A percentile compares a stretch with the other conserved stretches of the same genome.
These are phyloP conservation scores for Amiota communis DNA, from an alignment of 2,888 invertebrate species.

Conservation along the genomic window DNA sequence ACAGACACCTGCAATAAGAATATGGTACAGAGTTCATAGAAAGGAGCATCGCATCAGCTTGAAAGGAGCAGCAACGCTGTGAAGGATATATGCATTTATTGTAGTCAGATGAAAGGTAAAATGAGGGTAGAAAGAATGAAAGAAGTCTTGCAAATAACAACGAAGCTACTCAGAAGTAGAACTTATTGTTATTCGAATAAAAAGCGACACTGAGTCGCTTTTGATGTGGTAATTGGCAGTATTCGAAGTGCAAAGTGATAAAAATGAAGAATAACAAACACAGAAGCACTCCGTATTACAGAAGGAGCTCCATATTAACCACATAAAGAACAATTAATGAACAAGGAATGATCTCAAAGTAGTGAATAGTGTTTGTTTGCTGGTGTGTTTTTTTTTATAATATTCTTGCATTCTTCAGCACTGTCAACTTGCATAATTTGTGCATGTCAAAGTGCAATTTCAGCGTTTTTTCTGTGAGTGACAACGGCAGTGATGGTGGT, in stretches of 20 bases:
- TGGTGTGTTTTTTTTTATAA: no score
- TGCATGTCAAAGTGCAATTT: slow-evolving; percentile 46
- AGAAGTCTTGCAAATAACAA: no score
- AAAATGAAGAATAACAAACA: not conserved
- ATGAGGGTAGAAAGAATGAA: no score
- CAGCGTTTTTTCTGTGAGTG: slow-evolving; percentile 49
- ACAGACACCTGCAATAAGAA: slow-evolving; percentile 55
- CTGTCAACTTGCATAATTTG: slow-evolving; percentile 20
- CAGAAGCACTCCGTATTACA: no score
- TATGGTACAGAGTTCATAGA: not conserved
- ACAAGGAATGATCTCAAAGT: no score
- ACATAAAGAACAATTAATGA: no score
- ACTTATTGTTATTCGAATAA: not conserved
- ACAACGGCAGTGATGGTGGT: no score
- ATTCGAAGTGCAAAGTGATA: not conserved
- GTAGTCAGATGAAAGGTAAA: not conserved
- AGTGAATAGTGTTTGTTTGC: no score
- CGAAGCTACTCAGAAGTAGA: not conserved
- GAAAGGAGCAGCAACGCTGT: slow-evolving; percentile 56
- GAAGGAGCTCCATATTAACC: no score
- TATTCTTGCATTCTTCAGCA: no score
- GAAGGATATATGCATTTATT: slow-evolving; percentile 41
- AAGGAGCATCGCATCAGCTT: slow-evolving; percentile 28
- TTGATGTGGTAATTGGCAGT: slow-evolving; percentile 17
- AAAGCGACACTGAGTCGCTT: slow-evolving; percentile 7